A percentile compares a stretch with the other conserved stretches of the same genome.
Conservation (phyloP, 2,888 invertebrate species). For the Galerucella pusilla region DNA sequence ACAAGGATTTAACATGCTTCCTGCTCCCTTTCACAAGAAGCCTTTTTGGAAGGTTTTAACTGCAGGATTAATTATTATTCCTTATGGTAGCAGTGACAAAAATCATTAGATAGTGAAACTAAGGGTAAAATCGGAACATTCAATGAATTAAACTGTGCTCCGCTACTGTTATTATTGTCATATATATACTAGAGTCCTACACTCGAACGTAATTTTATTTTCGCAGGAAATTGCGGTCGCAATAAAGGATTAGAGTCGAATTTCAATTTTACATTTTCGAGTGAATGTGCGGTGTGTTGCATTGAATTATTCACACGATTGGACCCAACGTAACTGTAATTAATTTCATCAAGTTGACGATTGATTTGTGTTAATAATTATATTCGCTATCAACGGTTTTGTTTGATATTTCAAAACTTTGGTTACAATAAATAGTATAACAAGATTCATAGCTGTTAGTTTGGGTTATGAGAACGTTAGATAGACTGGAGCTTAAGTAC, state of each 20-base stretch:
- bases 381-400: background rate
- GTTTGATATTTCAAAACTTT: no score
- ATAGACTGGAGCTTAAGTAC: no score
- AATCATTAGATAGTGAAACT: no score
- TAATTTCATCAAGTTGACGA: background rate
- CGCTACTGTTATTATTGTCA: background rate
- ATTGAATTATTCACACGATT: slow-evolving; percentile 11
- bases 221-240: slow-evolving; percentile 13
- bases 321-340: slow-evolving; percentile 5
- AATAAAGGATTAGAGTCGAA: slow-evolving; percentile 5
- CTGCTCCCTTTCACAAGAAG: no score
- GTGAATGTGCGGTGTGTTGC: background rate
- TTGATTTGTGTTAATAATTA: background rate
- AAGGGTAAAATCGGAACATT: no score
- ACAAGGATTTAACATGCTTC: no score
- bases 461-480: no score
- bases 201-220: slow-evolving; percentile 9
- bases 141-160: background rate
- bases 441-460: no score
- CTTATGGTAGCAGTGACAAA: no score
- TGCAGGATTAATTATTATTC: no score
- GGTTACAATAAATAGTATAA: no score
- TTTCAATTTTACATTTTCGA: slow-evolving; percentile 5
- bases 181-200: slow-evolving; percentile 7
- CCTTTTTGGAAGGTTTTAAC: no score